Conservation (phyloP, 2,888 invertebrate species). For the Cryptosula pallasiana region DNA sequence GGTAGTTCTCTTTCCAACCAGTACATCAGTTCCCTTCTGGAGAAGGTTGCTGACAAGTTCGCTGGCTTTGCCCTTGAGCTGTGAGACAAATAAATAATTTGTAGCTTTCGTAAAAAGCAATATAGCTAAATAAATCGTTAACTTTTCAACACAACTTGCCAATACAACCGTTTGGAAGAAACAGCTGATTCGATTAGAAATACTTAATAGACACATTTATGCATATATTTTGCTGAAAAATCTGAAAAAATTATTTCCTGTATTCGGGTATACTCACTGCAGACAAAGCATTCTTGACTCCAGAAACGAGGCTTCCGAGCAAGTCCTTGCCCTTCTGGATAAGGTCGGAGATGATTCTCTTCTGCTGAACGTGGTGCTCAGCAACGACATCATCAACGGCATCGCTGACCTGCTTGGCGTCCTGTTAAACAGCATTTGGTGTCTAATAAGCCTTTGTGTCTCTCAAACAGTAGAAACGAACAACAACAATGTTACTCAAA, state of each 20-base stretch:
- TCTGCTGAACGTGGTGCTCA: background rate
- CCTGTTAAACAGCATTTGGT: background rate
- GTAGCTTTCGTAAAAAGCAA: too few species aligned
- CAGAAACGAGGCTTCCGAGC: background rate
- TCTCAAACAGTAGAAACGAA: background rate
- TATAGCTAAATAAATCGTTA: too few species aligned
- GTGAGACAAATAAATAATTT: too few species aligned
- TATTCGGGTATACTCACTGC: too few species aligned
- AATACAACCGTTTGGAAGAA: too few species aligned
- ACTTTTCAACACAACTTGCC: too few species aligned
- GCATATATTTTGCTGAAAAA: too few species aligned
- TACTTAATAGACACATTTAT: too few species aligned
- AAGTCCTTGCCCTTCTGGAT: constrained; percentile 5
- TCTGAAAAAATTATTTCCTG: too few species aligned
- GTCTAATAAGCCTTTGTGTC: background rate
- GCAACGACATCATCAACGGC: constrained; percentile 17
- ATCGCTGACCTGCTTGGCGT: background rate
- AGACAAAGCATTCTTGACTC: background rate
- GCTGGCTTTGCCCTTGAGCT: background rate
- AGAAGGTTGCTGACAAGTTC: background rate
- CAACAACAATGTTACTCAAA: background rate
- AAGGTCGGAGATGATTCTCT: background rate
- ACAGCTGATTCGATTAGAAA: too few species aligned
- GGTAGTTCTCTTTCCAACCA: constrained; percentile 12
- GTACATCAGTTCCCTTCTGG: constrained; percentile 11